These are phyloP conservation scores for Phalacrocorax pelagicus DNA, from an alignment of 2,113 vertebrate genomes.

Conservation along the genomic window DNA sequence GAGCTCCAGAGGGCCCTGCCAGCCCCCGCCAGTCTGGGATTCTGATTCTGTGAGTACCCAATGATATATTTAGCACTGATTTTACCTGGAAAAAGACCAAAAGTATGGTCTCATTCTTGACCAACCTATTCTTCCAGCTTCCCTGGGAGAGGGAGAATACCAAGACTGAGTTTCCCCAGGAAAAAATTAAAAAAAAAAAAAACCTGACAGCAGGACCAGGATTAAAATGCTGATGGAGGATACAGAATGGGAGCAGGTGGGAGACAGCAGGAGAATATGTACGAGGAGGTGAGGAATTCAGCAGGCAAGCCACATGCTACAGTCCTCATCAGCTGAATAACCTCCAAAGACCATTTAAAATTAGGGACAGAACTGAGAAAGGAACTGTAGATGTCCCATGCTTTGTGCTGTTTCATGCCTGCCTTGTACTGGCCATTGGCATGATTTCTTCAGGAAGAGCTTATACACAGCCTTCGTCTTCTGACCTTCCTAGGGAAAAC, in stretches of 20 bases:
- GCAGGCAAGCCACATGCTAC: neutral
- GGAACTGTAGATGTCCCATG: too few relatives aligned
- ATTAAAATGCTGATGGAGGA: neutral
- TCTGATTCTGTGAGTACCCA: too few relatives aligned
- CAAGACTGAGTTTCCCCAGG: neutral
- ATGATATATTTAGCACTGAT: too few relatives aligned
- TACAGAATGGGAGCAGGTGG: neutral
- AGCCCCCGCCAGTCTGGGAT: too few relatives aligned
- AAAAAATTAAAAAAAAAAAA: neutral
- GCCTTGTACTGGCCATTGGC: neutral
- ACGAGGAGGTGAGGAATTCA: neutral
- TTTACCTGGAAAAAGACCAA: neutral
- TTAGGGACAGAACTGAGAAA: neutral
- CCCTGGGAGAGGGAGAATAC: neutral
- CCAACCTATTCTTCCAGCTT: neutral
- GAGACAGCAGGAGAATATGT: neutral
- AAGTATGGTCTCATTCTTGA: neutral
- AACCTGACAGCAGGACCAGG: neutral
- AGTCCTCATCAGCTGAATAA: neutral
- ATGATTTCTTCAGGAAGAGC: neutral
- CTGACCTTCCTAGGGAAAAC: neutral
- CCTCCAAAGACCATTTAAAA: neutral
- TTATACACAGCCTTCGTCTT: neutral
- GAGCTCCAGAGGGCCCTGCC: too few relatives aligned
- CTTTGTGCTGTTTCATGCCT: neutral